These are phyloP conservation scores for Limnephilus marmoratus DNA, from an alignment of 2,888 invertebrate species.

Conservation along the genomic window DNA sequence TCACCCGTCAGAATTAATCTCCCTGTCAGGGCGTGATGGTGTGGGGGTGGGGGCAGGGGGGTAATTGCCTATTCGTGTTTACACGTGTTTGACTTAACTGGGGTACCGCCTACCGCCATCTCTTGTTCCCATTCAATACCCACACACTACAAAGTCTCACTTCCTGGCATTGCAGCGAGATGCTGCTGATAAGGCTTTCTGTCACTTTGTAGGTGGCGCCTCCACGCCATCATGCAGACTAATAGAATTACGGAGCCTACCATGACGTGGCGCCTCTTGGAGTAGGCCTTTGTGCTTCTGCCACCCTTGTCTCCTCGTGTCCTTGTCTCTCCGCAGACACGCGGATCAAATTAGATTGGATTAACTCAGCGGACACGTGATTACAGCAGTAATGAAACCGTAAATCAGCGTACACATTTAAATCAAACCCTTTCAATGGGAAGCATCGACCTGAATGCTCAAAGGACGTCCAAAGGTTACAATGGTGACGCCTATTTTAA, in stretches of 20 bases:
- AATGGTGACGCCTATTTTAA: neutral
- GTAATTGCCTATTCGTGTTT: constrained; percentile 37
- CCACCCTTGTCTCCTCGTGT: neutral
- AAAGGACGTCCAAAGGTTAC: neutral
- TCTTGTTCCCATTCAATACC: neutral
- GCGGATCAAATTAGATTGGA: constrained; percentile 19
- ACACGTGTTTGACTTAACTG: constrained; percentile 28
- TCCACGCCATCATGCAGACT: neutral
- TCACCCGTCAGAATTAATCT: constrained; percentile 23
- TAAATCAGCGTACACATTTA: neutral
- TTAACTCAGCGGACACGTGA: constrained; percentile 5
- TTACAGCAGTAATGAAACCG: neutral
- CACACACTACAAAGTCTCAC: neutral
- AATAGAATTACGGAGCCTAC: neutral
- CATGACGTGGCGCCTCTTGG: constrained; percentile 7
- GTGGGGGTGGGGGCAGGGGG: neutral
- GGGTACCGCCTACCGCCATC: neutral
- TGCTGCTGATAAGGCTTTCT: neutral
- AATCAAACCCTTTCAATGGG: neutral
- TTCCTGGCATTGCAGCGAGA: neutral
- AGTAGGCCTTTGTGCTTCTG: neutral
- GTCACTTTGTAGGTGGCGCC: constrained; percentile 10
- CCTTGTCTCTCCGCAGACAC: constrained; percentile 3
- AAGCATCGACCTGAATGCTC: neutral
- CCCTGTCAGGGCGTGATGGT: neutral